Evolutionary conservation across 2,113 vertebrate species (phyloP).

Genomic region (Mobula birostris): DNA sequence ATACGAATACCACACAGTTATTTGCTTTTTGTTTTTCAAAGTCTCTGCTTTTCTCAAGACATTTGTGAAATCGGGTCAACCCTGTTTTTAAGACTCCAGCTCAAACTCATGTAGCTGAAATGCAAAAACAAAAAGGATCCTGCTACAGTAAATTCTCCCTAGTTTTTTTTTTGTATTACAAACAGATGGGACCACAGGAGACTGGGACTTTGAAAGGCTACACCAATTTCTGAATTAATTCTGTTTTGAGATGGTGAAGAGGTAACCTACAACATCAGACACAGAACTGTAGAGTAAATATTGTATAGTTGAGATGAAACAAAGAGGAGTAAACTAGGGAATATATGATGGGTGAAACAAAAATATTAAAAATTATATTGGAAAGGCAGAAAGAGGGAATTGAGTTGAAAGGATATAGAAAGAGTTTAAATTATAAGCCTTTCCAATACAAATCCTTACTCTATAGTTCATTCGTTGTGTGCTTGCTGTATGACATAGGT

Average conservation of each 20-base stretch:
- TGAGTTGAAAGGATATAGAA: background rate
- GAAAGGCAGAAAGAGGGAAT: background rate
- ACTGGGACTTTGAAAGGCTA: background rate
- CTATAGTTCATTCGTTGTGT: too few species aligned
- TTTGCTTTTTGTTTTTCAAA: background rate
- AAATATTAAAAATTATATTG: background rate
- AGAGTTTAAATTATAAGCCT: background rate
- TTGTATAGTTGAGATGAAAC: background rate
- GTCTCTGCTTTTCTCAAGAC: background rate
- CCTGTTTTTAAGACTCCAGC: background rate
- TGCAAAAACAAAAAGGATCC: constrained; percentile 26
- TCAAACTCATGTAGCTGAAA: background rate
- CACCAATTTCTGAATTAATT: constrained; percentile 4
- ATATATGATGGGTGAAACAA: background rate
- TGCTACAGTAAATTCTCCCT: constrained; percentile 18
- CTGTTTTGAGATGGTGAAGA: background rate
- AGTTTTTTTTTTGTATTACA: constrained; percentile 10
- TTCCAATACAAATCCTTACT: too few species aligned
- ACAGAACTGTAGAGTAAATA: background rate
- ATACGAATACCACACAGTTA: background rate
- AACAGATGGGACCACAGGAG: background rate
- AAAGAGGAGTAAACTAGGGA: background rate
- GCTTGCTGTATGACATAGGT: too few species aligned
- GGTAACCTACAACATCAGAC: background rate
- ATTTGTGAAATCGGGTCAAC: background rate